Evolutionary conservation across 2,113 vertebrate species (phyloP), one percentile per base, ranked within the genome.

Genomic region (Hippocampus guttulatus): DNA sequence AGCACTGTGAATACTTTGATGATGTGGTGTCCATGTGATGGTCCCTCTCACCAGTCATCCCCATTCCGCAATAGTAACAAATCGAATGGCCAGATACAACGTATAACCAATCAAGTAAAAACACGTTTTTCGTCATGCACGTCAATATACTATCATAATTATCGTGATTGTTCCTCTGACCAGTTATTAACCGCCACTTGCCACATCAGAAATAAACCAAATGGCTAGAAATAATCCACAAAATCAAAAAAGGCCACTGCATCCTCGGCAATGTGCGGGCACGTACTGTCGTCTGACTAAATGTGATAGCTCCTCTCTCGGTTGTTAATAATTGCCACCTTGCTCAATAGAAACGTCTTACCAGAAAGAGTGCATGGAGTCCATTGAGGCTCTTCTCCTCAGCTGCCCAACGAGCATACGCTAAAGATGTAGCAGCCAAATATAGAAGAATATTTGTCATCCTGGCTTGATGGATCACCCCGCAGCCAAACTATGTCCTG

Each of bases 391-490:
- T n/a, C 9, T 14, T 94, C 92, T 94, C 90, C 92, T 93, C 95
- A 96, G 95, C 94, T 96, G 95, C 94, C 85, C 81, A 75, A 75
- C 70, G 82, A 90, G 86, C 81, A 81, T 81, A 85, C 76, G 83
- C 87, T 87, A 88, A 86, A 84, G 80, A 89, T 81, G 87, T 83
- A 77, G 78, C 66, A 72, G 84, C 91, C 94, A 95, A 96, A 96
- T 95, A 94, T 96, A 96, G 95, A 94, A 95, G 88, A 91, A 89
- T 95, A 95, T 96, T 96, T 96, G 93, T 94, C 94, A 95, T 94
- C 92, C 93, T 85, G 83, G 88, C 74, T 86, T 94, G 93, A 94
- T 95, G 93, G 94, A 94, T 95, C 94, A 93, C 88, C 76, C 85
- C 79, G 88, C 92, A 95, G 91, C 90, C 91, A 95, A 94, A 94